A percentile compares a stretch with the other conserved stretches of the same genome.
These are phyloP conservation scores for Caiman crocodilus DNA, from an alignment of 2,797 vertebrate genomes.

Conservation along the genomic window DNA sequence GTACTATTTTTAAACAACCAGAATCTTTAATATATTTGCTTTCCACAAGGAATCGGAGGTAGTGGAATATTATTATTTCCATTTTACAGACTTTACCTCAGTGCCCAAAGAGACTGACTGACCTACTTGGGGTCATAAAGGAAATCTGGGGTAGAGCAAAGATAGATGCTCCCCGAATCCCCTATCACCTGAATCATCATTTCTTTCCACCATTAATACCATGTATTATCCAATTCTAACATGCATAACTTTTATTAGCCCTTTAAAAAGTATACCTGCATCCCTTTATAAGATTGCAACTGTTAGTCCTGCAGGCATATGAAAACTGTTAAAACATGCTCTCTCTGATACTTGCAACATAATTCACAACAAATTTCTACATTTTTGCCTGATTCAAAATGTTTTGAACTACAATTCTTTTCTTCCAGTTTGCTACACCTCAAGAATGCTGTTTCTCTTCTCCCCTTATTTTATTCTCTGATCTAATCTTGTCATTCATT, in stretches of 20 bases:
- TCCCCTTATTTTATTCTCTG: neutral
- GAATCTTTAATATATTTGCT: neutral
- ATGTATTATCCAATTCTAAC: neutral
- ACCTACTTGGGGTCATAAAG: neutral
- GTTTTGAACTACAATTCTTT: neutral
- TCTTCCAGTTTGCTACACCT: neutral
- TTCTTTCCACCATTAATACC: neutral
- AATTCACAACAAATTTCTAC: neutral
- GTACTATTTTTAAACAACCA: neutral
- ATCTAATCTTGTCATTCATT: neutral
- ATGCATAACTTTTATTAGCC: neutral
- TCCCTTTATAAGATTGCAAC: fast-evolving
- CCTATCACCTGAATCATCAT: neutral
- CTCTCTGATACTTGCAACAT: neutral
- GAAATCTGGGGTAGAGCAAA: neutral
- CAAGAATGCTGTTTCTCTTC: neutral
- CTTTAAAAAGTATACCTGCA: neutral
- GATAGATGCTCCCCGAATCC: too few species aligned
- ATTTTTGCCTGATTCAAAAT: neutral
- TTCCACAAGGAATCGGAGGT: neutral
- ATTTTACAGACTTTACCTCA: neutral
- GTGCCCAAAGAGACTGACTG: neutral
- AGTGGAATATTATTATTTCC: neutral
- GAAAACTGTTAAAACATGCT: neutral
- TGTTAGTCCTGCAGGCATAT: neutral